Base-by-base conservation (phyloP, 1,140 invertebrate species). In the Palaemon carinicauda region DNA sequence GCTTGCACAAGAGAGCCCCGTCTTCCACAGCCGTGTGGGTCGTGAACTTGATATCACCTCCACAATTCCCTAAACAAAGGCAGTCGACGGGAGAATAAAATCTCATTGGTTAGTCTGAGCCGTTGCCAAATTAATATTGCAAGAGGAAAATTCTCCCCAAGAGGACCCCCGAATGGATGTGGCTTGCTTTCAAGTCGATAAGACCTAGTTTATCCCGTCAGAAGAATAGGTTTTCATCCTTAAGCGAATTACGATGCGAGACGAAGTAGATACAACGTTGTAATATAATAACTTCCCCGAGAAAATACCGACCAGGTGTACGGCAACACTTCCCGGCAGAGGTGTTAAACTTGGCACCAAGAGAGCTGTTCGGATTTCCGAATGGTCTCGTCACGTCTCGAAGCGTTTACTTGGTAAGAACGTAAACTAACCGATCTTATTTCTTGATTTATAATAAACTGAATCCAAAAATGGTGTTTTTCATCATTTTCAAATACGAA, bases 301-400 rank as follows among this genome's bases (percentile, higher is more conserved):
- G 74, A 77, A 77, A 77, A 21, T 50, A 33, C 31, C 15, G 19
- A 33, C 74, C 74, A 77, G 74, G 51, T 78, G 52, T 53, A 19
- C 53, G 75, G 75, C 75, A 78, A 78, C 75, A 78, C 51, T 31
- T 50, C n/a, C 21, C 52, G 52, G 75, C 52, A 54, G 75, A 78
- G 75, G 75, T 78, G 75, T 78, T 78, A 78, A 54, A 78, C 51
- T 78, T 78, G 75, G 75, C 75, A 78, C 75, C 75, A 21, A n/a
- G 75, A 78, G 52, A 17, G n/a, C 21, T 54, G 51, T 78, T 31
- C 27, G 17, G 29, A 78, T 27, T 52, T 52, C 51, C 53, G 21
- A 3, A 51, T 51, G 41, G 15, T 7, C 50, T 50, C 51, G 69
- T 10, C 69, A 33, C 27, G 9, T 73, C 41, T 41, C 41, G 41